phyloP scores from a whole-genome alignment of 2,113 vertebrate genomes.

The Epinephelus moara region DNA sequence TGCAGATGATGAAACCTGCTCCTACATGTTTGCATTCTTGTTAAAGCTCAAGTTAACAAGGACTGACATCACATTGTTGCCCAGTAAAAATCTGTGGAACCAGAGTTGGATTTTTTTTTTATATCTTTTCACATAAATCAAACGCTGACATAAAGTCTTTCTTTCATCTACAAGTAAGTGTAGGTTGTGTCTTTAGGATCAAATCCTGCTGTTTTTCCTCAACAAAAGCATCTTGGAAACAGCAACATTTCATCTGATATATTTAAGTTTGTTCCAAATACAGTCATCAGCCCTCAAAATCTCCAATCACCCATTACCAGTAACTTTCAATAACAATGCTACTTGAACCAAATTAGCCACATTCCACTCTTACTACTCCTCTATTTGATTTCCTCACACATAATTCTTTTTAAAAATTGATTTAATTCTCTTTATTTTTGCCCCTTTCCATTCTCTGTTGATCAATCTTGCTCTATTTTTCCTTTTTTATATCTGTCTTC shows the following conservation, averaged over 20 bases:
- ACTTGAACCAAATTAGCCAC: neutral
- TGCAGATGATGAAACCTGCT: too few relatives aligned
- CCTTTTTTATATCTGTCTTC: slow-evolving; percentile 13
- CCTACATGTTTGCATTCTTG: neutral
- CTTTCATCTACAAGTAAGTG: too few relatives aligned
- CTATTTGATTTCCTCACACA: neutral
- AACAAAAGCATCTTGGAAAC: neutral
- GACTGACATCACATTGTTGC: neutral
- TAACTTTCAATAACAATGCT: neutral
- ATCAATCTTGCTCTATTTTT: neutral
- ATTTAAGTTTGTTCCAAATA: neutral
- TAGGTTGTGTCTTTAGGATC: too few relatives aligned
- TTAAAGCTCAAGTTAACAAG: neutral
- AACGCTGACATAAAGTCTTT: neutral
- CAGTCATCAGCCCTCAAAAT: neutral
- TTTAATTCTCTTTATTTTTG: slow-evolving; percentile 10
- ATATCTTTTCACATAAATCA: neutral
- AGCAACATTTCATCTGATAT: neutral
- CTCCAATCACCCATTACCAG: neutral
- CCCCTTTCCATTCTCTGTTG: slow-evolving; percentile 6
- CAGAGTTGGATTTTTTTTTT: neutral
- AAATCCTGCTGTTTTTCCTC: neutral
- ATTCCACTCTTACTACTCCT: neutral
- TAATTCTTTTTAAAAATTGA: neutral
- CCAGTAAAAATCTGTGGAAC: neutral